Conservation (phyloP, 2,888 invertebrate genomes). For the Chrysotoxum bicinctum region DNA sequence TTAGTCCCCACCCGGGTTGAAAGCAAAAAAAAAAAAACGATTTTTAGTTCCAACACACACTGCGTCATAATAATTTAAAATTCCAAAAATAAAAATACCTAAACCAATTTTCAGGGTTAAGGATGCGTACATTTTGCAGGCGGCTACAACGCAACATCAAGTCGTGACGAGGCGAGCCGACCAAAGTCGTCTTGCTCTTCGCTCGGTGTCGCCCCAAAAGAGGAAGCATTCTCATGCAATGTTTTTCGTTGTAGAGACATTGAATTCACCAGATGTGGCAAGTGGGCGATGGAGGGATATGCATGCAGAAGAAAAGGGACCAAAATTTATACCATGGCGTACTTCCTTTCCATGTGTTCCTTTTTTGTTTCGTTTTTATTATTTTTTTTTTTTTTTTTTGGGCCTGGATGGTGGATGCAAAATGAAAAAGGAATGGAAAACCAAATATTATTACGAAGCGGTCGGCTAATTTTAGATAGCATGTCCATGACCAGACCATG, state of each 20-base stretch:
- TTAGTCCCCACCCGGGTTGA: neutral
- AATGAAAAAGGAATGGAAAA: conserved; percentile 14
- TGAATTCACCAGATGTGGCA: neutral
- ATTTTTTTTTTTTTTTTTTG: neutral
- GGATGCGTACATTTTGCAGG: conserved; percentile 64
- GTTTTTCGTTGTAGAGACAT: conserved; percentile 22
- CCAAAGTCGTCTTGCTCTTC: neutral
- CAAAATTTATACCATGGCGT: conserved; percentile 11
- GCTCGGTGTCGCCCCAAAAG: neutral
- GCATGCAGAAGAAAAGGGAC: neutral
- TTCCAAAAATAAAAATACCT: conserved; percentile 62
- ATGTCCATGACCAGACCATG: conserved; percentile 32
- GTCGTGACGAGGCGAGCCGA: neutral
- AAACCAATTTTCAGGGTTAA: conserved; percentile 68
- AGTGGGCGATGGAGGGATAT: neutral
- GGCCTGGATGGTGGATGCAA: neutral
- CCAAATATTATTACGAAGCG: conserved; percentile 50
- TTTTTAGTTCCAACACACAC: neutral
- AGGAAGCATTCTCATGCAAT: conserved; percentile 7
- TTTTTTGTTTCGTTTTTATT: neutral
- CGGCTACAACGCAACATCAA: conserved; percentile 5
- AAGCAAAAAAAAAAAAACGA: neutral
- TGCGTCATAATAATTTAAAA: conserved; percentile 7
- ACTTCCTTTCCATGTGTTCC: conserved; percentile 38
- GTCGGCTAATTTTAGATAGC: conserved; percentile 62